phyloP scores from a whole-genome alignment of 2,888 invertebrate species.

The Ennomos quercinarius region DNA sequence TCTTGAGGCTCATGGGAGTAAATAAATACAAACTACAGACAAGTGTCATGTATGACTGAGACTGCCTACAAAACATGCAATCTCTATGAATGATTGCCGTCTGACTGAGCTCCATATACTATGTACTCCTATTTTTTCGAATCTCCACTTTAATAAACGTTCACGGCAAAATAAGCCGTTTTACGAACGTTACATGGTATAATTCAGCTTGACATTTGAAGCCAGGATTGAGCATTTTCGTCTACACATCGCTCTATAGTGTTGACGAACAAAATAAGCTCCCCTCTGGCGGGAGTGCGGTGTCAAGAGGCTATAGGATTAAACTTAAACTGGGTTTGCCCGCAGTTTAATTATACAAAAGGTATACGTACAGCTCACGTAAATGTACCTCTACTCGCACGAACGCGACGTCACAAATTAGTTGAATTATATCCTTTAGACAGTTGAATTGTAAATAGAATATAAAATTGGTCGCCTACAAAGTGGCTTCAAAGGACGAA shows the following conservation, averaged over 20 bases:
- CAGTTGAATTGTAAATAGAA: slow-evolving; percentile 70
- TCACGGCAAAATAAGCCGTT: slow-evolving; percentile 66
- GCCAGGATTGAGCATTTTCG: slow-evolving; percentile 68
- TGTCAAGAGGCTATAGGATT: slow-evolving; percentile 85
- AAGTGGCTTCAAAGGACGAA: slow-evolving; percentile 58
- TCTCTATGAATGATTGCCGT: slow-evolving; percentile 73
- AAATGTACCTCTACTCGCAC: slow-evolving; percentile 66
- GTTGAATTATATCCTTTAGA: slow-evolving; percentile 75
- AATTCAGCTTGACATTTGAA: slow-evolving; percentile 68
- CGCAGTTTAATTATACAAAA: slow-evolving; percentile 84
- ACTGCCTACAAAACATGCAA: slow-evolving; percentile 74
- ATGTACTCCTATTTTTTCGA: slow-evolving; percentile 66
- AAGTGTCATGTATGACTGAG: slow-evolving; percentile 64
- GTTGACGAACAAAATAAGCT: slow-evolving; percentile 84
- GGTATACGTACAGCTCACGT: slow-evolving; percentile 71
- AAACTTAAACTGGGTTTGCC: slow-evolving; percentile 84
- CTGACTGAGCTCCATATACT: slow-evolving; percentile 68
- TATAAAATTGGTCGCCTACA: slow-evolving; percentile 69
- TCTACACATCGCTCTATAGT: slow-evolving; percentile 80
- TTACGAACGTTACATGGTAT: slow-evolving; percentile 60
- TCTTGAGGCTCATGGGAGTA: slow-evolving; percentile 54
- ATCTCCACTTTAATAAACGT: slow-evolving; percentile 59
- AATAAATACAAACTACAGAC: slow-evolving; percentile 70
- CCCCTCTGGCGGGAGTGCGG: slow-evolving; percentile 76
- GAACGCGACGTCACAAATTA: slow-evolving; percentile 76